Conservation (phyloP, 2,113 vertebrate genomes). For the Scytalopus superciliaris region DNA sequence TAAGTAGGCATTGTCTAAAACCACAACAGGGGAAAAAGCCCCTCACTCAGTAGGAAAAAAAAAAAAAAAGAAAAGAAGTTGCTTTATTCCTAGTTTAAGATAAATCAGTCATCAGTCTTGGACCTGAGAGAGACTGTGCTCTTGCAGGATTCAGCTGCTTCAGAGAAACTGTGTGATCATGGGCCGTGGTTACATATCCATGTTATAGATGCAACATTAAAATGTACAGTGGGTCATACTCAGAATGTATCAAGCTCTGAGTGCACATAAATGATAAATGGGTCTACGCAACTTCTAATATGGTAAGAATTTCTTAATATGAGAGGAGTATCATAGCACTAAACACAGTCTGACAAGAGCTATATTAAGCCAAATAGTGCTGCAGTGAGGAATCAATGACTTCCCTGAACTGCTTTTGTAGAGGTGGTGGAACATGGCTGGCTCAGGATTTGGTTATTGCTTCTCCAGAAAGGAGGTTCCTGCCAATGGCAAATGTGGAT, state of each 20-base stretch:
- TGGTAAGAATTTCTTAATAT: not conserved
- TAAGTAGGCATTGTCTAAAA: not conserved
- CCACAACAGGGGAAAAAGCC: not conserved
- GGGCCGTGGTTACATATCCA: not conserved
- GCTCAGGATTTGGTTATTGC: not conserved
- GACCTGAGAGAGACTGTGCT: not conserved
- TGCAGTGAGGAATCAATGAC: not conserved
- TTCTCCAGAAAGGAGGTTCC: not conserved
- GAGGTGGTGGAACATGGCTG: not conserved
- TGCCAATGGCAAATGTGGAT: not conserved
- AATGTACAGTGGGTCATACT: not conserved
- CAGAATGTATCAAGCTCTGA: not conserved
- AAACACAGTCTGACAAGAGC: not conserved
- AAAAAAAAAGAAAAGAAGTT: not conserved
- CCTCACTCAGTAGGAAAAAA: not conserved
- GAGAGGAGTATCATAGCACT: not conserved
- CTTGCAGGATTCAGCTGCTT: not conserved
- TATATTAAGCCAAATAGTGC: not conserved
- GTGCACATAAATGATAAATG: fast-evolving
- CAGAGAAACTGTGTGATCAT: not conserved
- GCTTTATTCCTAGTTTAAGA: not conserved
- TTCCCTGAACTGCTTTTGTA: not conserved
- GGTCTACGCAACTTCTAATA: not conserved
- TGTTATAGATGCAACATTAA: not conserved
- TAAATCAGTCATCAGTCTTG: not conserved